A percentile compares a stretch with the other conserved stretches of the same genome.
Evolutionary conservation across 1,140 invertebrate species (phyloP).

Genomic region (Caenorhabditis brenneri): DNA sequence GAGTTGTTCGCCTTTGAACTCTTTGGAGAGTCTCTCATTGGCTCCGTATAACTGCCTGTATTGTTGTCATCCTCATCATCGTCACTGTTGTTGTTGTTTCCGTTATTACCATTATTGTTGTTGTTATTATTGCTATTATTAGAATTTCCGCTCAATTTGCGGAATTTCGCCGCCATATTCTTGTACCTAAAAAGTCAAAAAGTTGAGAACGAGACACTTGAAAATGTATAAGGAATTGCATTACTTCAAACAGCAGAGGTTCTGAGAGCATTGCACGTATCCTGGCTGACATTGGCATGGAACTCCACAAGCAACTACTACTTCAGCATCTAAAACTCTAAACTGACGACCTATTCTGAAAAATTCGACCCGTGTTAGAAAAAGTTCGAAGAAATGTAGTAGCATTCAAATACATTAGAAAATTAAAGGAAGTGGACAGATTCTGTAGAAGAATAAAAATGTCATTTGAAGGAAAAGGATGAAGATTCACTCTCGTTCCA

Average conservation of each 20-base stretch:
- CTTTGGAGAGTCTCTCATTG: constrained; percentile 31
- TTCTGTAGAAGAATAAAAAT: not conserved
- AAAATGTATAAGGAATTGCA: constrained; percentile 7
- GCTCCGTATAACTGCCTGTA: constrained; percentile 19
- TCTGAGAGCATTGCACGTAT: constrained; percentile 50
- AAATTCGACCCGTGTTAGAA: not conserved
- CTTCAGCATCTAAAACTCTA: constrained; percentile 40
- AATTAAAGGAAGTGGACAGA: not conserved
- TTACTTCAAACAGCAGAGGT: constrained; percentile 46
- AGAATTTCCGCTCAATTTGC: constrained; percentile 22
- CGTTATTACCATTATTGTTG: not conserved
- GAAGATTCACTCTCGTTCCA: not conserved
- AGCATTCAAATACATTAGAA: not conserved
- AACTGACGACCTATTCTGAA: not conserved
- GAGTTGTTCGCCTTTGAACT: not conserved
- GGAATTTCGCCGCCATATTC: constrained; percentile 51
- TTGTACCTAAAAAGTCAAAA: constrained; percentile 42
- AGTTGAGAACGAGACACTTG: not conserved
- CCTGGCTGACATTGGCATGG: constrained; percentile 51
- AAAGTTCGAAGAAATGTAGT: too few species aligned
- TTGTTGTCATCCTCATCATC: not conserved
- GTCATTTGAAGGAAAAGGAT: not conserved
- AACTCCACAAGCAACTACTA: constrained; percentile 32
- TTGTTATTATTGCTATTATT: not conserved
- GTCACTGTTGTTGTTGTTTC: not conserved